These are phyloP conservation scores for Glaucomys volans DNA, from an alignment of 2,113 vertebrate species.

Conservation along the genomic window DNA sequence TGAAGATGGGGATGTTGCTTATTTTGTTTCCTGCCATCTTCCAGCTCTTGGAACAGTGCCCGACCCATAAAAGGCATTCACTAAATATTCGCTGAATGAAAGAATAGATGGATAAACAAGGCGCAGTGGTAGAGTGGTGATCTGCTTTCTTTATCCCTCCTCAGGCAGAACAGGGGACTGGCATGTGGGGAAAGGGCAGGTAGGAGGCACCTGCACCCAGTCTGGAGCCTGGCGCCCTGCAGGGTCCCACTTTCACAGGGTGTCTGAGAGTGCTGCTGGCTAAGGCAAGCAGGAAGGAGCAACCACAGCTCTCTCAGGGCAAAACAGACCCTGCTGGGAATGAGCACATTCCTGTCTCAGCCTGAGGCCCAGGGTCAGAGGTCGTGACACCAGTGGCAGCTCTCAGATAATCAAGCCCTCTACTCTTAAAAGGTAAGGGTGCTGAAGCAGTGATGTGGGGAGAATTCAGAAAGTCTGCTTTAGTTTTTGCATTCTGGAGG, in stretches of 20 bases:
- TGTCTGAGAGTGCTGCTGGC: neutral
- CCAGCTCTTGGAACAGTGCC: neutral
- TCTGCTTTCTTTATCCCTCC: neutral
- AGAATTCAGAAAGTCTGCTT: neutral
- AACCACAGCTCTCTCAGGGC: neutral
- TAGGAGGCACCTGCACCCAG: no score
- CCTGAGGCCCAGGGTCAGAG: neutral
- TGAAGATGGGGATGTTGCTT: neutral
- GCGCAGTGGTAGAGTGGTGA: neutral
- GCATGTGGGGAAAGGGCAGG: neutral
- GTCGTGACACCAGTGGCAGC: neutral
- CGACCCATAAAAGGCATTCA: neutral
- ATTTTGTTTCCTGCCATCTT: neutral
- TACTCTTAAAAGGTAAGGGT: neutral
- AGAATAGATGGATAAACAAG: neutral
- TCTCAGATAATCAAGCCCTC: neutral
- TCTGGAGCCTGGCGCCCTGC: neutral
- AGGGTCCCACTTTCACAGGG: fast-evolving
- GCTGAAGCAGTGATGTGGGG: neutral
- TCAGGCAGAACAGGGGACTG: neutral
- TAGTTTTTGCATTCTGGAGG: neutral
- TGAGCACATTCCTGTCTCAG: neutral
- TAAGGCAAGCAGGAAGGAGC: neutral
- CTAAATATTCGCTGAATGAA: neutral
- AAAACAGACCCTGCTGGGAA: neutral